phyloP scores from a whole-genome alignment of 92 coral and sea anemone genomes.

The Parazoanthus swiftii region DNA sequence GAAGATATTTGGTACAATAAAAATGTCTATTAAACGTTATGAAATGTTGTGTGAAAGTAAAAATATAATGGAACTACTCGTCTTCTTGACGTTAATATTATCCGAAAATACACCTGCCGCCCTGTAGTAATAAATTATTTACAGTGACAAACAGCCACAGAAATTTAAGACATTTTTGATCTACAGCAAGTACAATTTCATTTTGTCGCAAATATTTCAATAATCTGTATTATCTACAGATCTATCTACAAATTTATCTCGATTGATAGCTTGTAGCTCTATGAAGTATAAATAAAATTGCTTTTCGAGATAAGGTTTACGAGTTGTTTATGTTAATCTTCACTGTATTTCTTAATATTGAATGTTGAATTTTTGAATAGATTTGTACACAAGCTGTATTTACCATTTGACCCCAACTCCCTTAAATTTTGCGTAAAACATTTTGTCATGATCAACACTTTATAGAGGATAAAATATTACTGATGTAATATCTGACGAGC shows the following conservation, averaged over 20 bases:
- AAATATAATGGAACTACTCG: conserved; percentile 74
- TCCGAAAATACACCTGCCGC: conserved; percentile 66
- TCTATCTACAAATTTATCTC: conserved; percentile 47
- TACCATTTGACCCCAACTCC: neutral
- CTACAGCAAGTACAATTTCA: conserved; percentile 32
- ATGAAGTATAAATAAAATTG: conserved; percentile 39
- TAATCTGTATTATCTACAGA: conserved; percentile 32
- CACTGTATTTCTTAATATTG: conserved; percentile 12
- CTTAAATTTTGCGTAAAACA: conserved; percentile 18
- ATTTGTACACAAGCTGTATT: conserved; percentile 19
- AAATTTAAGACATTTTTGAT: conserved; percentile 26
- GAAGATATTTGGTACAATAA: conserved; percentile 78
- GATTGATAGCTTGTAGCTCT: conserved; percentile 39
- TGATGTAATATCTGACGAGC: neutral
- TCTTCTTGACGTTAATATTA: conserved; percentile 47
- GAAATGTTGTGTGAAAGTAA: conserved; percentile 79
- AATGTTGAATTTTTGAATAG: conserved; percentile 5
- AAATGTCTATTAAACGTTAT: conserved; percentile 89
- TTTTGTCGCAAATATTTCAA: conserved; percentile 42
- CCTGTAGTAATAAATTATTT: conserved; percentile 65
- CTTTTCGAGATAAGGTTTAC: conserved; percentile 29
- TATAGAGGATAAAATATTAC: neutral
- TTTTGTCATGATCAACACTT: neutral
- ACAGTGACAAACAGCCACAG: conserved; percentile 57
- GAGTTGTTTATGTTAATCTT: conserved; percentile 4